A percentile compares a stretch with the other conserved stretches of the same genome.
Evolutionary conservation across 2,888 invertebrate genomes (phyloP).

Genomic region (Byasa hedistus): DNA sequence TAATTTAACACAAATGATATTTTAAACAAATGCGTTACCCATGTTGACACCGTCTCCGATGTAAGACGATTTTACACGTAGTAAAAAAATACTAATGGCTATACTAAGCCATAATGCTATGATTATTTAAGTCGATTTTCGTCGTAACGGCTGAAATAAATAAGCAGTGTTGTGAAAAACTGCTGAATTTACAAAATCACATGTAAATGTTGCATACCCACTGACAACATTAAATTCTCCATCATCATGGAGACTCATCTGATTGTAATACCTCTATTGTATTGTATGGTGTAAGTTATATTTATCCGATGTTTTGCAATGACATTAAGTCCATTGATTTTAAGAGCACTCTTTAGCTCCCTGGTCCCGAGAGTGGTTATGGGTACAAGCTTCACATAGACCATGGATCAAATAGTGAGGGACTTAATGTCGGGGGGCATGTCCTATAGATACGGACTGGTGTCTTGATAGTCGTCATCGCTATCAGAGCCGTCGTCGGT

Average conservation of each 20-base stretch:
- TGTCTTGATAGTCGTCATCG: constrained; percentile 72
- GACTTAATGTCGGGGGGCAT: constrained; percentile 23
- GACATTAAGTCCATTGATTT: neutral
- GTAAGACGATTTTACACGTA: constrained; percentile 43
- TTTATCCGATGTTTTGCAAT: neutral
- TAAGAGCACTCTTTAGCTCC: neutral
- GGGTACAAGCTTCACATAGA: neutral
- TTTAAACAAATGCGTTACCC: constrained; percentile 34
- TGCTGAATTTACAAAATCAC: constrained; percentile 16
- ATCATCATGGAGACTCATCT: neutral
- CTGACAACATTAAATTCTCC: constrained; percentile 4
- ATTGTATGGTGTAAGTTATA: neutral
- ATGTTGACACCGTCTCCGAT: constrained; percentile 8
- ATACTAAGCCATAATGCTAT: constrained; percentile 16
- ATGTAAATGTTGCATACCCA: constrained; percentile 24
- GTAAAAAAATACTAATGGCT: constrained; percentile 44
- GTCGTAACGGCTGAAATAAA: constrained; percentile 5
- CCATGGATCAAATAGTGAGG: constrained; percentile 19
- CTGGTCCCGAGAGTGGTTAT: neutral
- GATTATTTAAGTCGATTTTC: constrained; percentile 12
- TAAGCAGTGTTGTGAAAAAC: constrained; percentile 11
- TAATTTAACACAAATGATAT: constrained; percentile 51
- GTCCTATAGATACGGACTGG: constrained; percentile 68
- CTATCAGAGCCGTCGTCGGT: constrained; percentile 73
- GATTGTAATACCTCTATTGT: neutral